Percentiles rank a stretch among this genome's conserved stretches.
phyloP scores from a whole-genome alignment of 2,797 vertebrate species.

The Tympanoctomys barrerae region DNA sequence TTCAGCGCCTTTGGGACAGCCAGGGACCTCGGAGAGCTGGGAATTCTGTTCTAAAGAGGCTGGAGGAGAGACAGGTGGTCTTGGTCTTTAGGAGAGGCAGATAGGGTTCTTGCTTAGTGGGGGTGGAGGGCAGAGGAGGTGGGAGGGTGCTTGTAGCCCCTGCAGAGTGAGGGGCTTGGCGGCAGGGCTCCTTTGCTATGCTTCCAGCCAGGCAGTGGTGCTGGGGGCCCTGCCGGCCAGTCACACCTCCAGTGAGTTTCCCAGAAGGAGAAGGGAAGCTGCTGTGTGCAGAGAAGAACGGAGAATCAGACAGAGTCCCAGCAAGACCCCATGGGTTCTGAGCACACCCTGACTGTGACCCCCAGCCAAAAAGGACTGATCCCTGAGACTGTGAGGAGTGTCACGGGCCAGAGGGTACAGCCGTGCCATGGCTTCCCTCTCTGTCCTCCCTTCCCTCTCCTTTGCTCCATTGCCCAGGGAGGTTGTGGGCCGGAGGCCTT shows the following conservation, averaged over 20 bases:
- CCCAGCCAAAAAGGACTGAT: not conserved
- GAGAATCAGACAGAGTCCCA: not conserved
- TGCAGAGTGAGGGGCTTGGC: not conserved
- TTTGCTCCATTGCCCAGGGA: conserved; percentile 17
- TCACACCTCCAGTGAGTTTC: not conserved
- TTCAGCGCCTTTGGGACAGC: not conserved
- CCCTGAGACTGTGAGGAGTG: not conserved
- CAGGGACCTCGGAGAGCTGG: not conserved
- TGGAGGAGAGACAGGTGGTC: not conserved
- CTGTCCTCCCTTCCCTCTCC: not conserved
- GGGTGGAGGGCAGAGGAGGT: not conserved
- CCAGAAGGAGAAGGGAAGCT: not conserved
- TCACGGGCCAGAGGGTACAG: not conserved
- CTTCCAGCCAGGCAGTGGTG: not conserved
- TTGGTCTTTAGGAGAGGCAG: not conserved
- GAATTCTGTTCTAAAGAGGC: not conserved
- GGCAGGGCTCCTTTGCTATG: not conserved
- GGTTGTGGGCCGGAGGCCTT: rapidly evolving
- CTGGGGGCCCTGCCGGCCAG: not conserved
- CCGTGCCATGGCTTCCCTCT: not conserved
- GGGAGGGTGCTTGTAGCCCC: not conserved
- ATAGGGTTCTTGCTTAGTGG: not conserved
- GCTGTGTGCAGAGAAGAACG: not conserved
- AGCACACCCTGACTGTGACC: not conserved
- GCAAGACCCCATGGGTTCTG: not conserved